phyloP scores from a whole-genome alignment of 2,113 vertebrate genomes.

The Stigmatopora argus region DNA sequence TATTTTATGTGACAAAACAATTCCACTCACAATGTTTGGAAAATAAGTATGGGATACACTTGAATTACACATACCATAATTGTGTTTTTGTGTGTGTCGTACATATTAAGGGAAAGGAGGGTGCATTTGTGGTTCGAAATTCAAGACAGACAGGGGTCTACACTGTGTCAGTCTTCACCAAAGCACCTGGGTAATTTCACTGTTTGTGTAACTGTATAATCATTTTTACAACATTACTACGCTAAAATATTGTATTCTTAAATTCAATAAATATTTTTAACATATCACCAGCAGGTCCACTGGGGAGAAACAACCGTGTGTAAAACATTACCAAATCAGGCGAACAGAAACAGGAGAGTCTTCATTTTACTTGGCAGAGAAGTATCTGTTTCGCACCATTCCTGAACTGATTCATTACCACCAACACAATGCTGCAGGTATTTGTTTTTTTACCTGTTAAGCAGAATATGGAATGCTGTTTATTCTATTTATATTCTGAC shows the following conservation, averaged over 20 bases:
- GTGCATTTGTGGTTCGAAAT: slow-evolving; percentile 91
- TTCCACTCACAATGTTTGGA: background rate
- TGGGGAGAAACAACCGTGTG: slow-evolving; percentile 79
- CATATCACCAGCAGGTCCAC: no score
- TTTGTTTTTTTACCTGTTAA: background rate
- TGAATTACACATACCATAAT: background rate
- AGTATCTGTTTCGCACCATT: slow-evolving; percentile 85
- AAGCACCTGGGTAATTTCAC: slow-evolving; percentile 79
- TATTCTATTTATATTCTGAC: background rate
- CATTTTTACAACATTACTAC: background rate
- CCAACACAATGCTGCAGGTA: slow-evolving; percentile 91
- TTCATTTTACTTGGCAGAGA: slow-evolving; percentile 88
- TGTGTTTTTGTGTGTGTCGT: background rate
- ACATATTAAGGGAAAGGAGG: slow-evolving; percentile 83
- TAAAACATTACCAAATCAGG: slow-evolving; percentile 96
- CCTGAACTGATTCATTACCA: slow-evolving; percentile 92
- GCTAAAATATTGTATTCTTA: background rate
- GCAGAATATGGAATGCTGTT: background rate
- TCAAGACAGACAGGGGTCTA: slow-evolving; percentile 86
- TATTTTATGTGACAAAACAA: background rate
- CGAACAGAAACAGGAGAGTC: slow-evolving; percentile 72
- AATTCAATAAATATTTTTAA: background rate
- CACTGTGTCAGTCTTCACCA: slow-evolving; percentile 92
- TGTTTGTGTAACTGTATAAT: background rate
- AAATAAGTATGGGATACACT: background rate